Base-by-base conservation (phyloP, 2,113 vertebrate genomes). In the Gasterosteus aculeatus region DNA sequence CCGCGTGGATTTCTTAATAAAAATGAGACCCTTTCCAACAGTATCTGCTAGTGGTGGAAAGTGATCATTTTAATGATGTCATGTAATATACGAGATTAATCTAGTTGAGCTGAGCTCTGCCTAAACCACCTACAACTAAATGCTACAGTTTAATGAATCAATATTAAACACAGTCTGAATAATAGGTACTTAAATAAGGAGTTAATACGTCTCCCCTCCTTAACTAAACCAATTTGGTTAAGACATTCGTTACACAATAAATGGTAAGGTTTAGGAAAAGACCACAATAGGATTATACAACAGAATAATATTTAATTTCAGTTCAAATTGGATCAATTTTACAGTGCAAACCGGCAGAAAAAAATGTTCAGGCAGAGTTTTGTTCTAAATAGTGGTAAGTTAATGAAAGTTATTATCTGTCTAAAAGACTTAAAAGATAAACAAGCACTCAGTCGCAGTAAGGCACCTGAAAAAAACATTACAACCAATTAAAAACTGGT, bases 401-500 rank as follows among this genome's bases (percentile, higher is more conserved):
- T n/a, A 39, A 83, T 64, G 46, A 15, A 58, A 42, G 69, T 9
- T 57, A 38, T 3, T 14, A 80, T 82, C 19, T 26, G 56, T 66
- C 44, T 49, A 53, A 73, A 80, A 81, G 5, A 49, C 58, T 53
- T 44, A 39, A 58, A 56, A 38, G 53, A 74, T 74, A 76, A 69
- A 86, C 56, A 83, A 74, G 46, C 54, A 69, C 60, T 72, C 60
- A 60, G 10, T 64, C 22, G 56, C 14, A 63, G 41, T 86, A 92
- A 92, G 91, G 90, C 91, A 91, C 88, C 39, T 59, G n/a, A 47
- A 63, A 78, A 78, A 75, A 75, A 51, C 41, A 6, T 7, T 69
- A 77, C 57, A 49, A 77, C 46, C 61, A 85, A 78, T 84, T 78
- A 78, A 86, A 81, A 72, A 44, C 42, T 72, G n/a, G 38, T 62